A percentile compares a stretch with the other conserved stretches of the same genome.
Evolutionary conservation across 2,888 invertebrate species (phyloP).

Genomic region (Furcula furcula): DNA sequence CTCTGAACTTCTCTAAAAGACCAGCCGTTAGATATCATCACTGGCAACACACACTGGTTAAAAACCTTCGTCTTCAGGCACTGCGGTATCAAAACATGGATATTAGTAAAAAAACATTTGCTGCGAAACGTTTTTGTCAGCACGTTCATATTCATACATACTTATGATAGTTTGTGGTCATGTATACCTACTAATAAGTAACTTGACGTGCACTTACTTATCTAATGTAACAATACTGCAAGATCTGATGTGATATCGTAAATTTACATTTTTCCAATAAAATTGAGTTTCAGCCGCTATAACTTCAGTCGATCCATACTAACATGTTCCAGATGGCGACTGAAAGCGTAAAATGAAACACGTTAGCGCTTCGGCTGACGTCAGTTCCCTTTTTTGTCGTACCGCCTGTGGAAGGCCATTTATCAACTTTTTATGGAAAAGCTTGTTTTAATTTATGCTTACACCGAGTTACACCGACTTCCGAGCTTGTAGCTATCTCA

Average conservation of each 20-base stretch:
- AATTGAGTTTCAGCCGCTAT: conserved; percentile 33
- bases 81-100: too few species aligned
- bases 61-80: too few species aligned
- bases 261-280: conserved; percentile 9
- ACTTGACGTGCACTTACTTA: too few species aligned
- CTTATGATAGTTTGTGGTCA: too few species aligned
- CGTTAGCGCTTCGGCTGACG: conserved; percentile 71
- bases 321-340: conserved; percentile 70
- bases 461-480: conserved; percentile 74
- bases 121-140: too few species aligned
- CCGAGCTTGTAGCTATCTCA: conserved; percentile 66
- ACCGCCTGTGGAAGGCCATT: conserved; percentile 72
- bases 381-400: conserved; percentile 71
- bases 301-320: conserved; percentile 41
- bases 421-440: conserved; percentile 79
- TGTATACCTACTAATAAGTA: too few species aligned
- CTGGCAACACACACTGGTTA: too few species aligned
- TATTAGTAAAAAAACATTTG: too few species aligned
- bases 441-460: conserved; percentile 80
- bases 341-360: conserved; percentile 72
- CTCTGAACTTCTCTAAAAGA: too few species aligned
- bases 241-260: conserved; percentile 19
- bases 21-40: too few species aligned
- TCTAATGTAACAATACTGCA: too few species aligned
- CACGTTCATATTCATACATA: too few species aligned